Conservation (phyloP, 2,888 invertebrate genomes). For the Dolichopus griseipennis region DNA sequence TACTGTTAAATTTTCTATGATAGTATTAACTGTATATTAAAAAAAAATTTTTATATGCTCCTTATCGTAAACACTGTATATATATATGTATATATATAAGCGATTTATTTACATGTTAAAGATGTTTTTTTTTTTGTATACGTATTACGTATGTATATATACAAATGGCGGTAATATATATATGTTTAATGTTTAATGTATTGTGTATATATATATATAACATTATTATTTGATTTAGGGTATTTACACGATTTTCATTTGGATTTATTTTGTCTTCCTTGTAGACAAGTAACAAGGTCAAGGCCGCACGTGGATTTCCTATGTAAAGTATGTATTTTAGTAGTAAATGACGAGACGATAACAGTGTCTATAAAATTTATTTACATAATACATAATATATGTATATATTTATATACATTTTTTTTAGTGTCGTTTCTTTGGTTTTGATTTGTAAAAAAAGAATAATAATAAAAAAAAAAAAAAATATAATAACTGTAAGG, state of each 20-base stretch:
- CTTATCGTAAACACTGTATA: background rate
- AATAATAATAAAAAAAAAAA: no score
- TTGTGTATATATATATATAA: no score
- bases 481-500: no score
- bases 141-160: background rate
- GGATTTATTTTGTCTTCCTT: background rate
- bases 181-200: background rate
- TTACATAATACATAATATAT: background rate
- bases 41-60: background rate
- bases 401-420: no score
- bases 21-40: background rate
- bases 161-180: background rate
- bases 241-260: background rate
- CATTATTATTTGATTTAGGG: no score
- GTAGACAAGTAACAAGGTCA: slow-evolving; percentile 11
- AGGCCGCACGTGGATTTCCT: slow-evolving; percentile 8
- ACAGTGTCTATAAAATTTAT: slow-evolving; percentile 4
- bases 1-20: background rate
- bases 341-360: background rate
- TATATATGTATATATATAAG: background rate
- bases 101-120: no score
- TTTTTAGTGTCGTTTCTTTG: no score
- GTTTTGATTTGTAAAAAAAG: no score
- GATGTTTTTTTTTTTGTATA: background rate
- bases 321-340: background rate